Percentiles rank a stretch among this genome's conserved stretches.
These are phyloP conservation scores for Drosophila prolongata DNA, from an alignment of 2,888 invertebrate genomes.

Conservation along the genomic window DNA sequence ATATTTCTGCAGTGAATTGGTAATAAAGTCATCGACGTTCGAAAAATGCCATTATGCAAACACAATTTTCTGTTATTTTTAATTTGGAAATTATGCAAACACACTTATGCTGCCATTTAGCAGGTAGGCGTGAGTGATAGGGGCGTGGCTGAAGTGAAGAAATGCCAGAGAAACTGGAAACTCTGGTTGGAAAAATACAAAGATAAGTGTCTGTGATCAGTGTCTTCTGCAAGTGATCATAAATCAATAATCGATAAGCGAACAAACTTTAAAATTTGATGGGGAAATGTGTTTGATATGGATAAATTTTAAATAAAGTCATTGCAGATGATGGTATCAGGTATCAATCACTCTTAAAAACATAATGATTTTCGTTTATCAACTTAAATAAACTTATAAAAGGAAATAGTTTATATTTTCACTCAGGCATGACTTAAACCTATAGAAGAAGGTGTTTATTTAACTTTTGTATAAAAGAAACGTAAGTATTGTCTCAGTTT, in stretches of 20 bases:
- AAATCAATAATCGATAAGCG: conserved; percentile 23
- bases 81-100: conserved; percentile 76
- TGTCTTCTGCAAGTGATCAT: conserved; percentile 20
- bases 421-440: too few relatives aligned
- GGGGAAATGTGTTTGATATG: neutral
- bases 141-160: conserved; percentile 32
- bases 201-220: conserved; percentile 15
- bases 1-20: conserved; percentile 17
- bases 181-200: neutral
- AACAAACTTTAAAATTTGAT: conserved; percentile 9
- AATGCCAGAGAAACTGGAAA: conserved; percentile 23
- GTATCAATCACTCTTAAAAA: too few relatives aligned
- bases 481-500: too few relatives aligned
- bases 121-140: conserved; percentile 67
- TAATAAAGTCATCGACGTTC: conserved; percentile 78
- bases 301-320: too few relatives aligned
- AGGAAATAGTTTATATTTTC: too few relatives aligned
- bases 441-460: too few relatives aligned
- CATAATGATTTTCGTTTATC: too few relatives aligned
- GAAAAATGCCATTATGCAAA: conserved; percentile 74
- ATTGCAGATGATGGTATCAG: too few relatives aligned
- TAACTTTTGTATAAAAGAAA: too few relatives aligned
- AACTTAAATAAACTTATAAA: too few relatives aligned
- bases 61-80: conserved; percentile 63
- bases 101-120: conserved; percentile 30